These are phyloP conservation scores for Nerophis ophidion DNA, from an alignment of 2,113 vertebrate species.

Conservation along the genomic window DNA sequence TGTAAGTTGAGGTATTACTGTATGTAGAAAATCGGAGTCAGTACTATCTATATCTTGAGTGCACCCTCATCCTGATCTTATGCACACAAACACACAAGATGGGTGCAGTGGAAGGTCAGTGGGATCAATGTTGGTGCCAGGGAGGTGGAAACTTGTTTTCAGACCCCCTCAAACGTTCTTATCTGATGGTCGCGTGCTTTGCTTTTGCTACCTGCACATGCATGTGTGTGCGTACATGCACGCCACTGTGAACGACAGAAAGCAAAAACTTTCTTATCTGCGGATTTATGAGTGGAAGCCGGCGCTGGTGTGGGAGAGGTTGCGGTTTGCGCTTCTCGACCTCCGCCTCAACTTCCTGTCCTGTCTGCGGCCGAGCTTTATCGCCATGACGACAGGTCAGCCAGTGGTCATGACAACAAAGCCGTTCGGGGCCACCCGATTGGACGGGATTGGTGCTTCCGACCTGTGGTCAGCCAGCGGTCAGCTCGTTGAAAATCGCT, in stretches of 20 bases:
- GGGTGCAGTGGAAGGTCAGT: constrained; percentile 39
- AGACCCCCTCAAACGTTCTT: constrained; percentile 18
- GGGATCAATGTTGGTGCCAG: constrained; percentile 37
- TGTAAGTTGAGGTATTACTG: too few relatives aligned
- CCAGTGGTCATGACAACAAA: constrained; percentile 42
- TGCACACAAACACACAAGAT: constrained; percentile 1
- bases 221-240: constrained; percentile 1
- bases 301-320: constrained; percentile 41
- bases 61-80: background rate
- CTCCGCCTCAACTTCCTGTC: constrained; percentile 62
- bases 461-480: constrained; percentile 46
- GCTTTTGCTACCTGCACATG: background rate
- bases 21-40: background rate
- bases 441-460: constrained; percentile 14
- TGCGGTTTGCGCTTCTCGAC: constrained; percentile 29
- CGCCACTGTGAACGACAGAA: background rate
- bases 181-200: constrained; percentile 31
- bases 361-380: constrained; percentile 57
- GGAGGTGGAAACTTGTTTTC: constrained; percentile 13
- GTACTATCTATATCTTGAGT: background rate
- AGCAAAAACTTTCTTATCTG: constrained; percentile 18
- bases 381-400: constrained; percentile 56
- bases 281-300: constrained; percentile 37
- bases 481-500: constrained; percentile 13
- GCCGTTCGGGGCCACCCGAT: constrained; percentile 7